Conservation (phyloP, 2,888 invertebrate species). For the Halictus quadricinctus region DNA sequence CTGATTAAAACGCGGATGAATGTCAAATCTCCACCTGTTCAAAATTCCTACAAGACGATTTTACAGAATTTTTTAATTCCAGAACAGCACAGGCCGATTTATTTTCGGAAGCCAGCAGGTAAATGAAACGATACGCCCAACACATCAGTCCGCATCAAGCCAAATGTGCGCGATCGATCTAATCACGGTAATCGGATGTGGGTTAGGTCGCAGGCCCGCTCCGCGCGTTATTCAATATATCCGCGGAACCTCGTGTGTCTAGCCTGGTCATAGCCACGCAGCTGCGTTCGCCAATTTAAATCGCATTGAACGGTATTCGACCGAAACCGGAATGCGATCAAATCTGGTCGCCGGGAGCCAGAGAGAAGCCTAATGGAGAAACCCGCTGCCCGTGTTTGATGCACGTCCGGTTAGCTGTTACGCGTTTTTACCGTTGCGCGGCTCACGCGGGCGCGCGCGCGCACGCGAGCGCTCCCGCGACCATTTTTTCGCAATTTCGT, state of each 20-base stretch:
- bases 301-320: conserved; percentile 9
- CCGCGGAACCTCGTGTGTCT: neutral
- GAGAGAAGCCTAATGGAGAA: conserved; percentile 38
- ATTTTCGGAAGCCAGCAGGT: neutral
- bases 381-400: conserved; percentile 17
- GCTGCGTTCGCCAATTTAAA: conserved; percentile 30
- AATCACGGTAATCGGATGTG: conserved; percentile 27
- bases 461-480: conserved; percentile 22
- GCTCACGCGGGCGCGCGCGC: conserved; percentile 22
- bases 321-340: conserved; percentile 25
- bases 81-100: neutral
- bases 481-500: conserved; percentile 43
- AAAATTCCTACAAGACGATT: too few relatives aligned
- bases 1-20: too few relatives aligned
- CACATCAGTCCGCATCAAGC: neutral
- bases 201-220: conserved; percentile 13
- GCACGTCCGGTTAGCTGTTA: conserved; percentile 46
- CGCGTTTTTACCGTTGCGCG: conserved; percentile 45
- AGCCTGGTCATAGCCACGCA: neutral
- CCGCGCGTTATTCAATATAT: conserved; percentile 4
- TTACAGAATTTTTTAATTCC: too few relatives aligned
- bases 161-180: neutral
- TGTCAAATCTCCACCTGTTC: too few relatives aligned
- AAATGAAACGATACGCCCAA: neutral
- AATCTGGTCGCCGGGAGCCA: conserved; percentile 17